These are phyloP conservation scores for Dilophus febrilis DNA, from an alignment of 2,888 invertebrate genomes.

Conservation along the genomic window DNA sequence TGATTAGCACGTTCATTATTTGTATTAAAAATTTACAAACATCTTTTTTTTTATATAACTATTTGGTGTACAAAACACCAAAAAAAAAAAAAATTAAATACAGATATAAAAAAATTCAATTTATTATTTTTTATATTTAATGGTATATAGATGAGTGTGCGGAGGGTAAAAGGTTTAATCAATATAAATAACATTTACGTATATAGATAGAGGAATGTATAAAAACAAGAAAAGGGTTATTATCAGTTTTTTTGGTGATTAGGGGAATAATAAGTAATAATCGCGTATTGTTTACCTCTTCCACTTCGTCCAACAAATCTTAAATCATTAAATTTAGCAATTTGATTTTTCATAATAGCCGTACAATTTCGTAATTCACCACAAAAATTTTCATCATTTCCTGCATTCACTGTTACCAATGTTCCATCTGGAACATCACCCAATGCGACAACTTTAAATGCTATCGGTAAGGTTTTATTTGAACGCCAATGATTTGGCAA, in stretches of 20 bases:
- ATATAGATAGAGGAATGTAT: no score
- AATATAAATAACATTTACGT: no score
- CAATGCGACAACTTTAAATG: conserved; percentile 85
- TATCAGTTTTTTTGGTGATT: no score
- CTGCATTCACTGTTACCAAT: conserved; percentile 80
- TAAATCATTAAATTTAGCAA: conserved; percentile 94
- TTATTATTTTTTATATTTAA: no score
- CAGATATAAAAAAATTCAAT: neutral
- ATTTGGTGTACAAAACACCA: neutral
- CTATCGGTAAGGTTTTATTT: conserved; percentile 90
- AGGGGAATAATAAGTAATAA: no score
- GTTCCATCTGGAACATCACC: conserved; percentile 91
- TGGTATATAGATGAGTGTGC: no score
- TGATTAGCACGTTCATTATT: conserved; percentile 5
- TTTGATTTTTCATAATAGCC: conserved; percentile 91
- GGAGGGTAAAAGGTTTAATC: no score
- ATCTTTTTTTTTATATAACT: no score
- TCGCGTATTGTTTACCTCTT: conserved; percentile 64
- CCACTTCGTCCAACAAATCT: conserved; percentile 95
- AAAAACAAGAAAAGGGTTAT: no score
- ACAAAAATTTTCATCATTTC: conserved; percentile 94
- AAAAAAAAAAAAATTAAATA: neutral
- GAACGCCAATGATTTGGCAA: conserved; percentile 92
- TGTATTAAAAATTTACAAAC: conserved; percentile 1
- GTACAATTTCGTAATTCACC: conserved; percentile 86